These are phyloP conservation scores for Ornithorhynchus anatinus DNA, from an alignment of 2,113 vertebrate species.

Conservation along the genomic window DNA sequence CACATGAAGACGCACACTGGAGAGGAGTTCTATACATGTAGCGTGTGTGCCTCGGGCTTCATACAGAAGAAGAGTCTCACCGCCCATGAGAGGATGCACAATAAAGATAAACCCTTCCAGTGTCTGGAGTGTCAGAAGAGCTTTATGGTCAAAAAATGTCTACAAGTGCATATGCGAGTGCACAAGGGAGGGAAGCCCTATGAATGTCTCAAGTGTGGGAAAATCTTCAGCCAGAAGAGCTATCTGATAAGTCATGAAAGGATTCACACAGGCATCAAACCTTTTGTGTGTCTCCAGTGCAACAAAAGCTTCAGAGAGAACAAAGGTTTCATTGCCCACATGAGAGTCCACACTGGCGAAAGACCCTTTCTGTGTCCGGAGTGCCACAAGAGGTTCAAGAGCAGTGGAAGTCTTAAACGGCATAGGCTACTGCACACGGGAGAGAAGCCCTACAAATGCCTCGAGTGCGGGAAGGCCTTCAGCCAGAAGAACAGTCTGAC, in stretches of 20 bases:
- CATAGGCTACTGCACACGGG: constrained; percentile 57
- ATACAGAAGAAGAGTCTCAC: neutral
- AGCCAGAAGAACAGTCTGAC: constrained; percentile 7
- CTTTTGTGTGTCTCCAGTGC: constrained; percentile 33
- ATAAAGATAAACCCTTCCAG: neutral
- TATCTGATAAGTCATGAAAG: constrained; percentile 41
- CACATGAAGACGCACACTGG: neutral
- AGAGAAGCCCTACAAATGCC: constrained; percentile 62
- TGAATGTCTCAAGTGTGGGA: constrained; percentile 48
- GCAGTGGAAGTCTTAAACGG: too few relatives aligned
- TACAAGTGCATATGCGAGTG: neutral
- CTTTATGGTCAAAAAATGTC: neutral
- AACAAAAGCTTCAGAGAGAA: constrained; percentile 47
- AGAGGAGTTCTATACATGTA: neutral
- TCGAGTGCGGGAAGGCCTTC: constrained; percentile 57
- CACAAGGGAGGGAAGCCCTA: constrained; percentile 47
- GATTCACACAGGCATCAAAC: constrained; percentile 46
- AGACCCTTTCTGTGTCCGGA: constrained; percentile 33
- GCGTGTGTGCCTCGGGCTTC: constrained; percentile 11
- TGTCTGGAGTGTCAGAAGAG: constrained; percentile 18
- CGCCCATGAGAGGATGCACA: neutral
- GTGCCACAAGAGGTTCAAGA: constrained; percentile 72
- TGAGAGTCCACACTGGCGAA: constrained; percentile 38
- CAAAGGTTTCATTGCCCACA: constrained; percentile 18
- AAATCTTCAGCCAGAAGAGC: constrained; percentile 49